Percentiles rank a stretch among this genome's conserved stretches.
These are phyloP conservation scores for Teinopalpus imperialis DNA, from an alignment of 2,888 invertebrate species.

Conservation along the genomic window DNA sequence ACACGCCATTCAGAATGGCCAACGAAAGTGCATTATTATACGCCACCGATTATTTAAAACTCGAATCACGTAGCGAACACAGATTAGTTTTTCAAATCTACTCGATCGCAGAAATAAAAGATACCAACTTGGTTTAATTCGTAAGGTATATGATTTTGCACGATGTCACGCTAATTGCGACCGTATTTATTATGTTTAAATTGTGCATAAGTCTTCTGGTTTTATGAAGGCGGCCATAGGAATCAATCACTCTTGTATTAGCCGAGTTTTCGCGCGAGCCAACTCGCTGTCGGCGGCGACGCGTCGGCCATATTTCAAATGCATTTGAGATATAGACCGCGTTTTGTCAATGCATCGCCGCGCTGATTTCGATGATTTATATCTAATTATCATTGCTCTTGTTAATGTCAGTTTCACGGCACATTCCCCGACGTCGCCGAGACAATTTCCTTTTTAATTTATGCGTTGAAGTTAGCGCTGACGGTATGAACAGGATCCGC, in stretches of 20 bases:
- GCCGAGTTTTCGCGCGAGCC: constrained; percentile 67
- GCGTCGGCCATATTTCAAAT: constrained; percentile 73
- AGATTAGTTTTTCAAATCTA: background rate
- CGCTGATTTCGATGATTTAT: constrained; percentile 76
- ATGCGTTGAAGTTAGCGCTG: constrained; percentile 30
- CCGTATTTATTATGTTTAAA: constrained; percentile 23
- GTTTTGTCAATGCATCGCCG: constrained; percentile 81
- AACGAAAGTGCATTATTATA: constrained; percentile 8
- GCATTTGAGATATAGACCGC: constrained; percentile 72
- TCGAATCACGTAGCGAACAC: background rate
- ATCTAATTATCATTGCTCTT: constrained; percentile 77
- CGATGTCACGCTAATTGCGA: constrained; percentile 19
- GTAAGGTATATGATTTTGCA: constrained; percentile 17
- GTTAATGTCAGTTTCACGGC: constrained; percentile 77
- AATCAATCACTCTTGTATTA: constrained; percentile 76
- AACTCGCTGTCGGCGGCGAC: constrained; percentile 68
- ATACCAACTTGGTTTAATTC: constrained; percentile 4
- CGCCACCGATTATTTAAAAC: constrained; percentile 5
- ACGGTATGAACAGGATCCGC: background rate
- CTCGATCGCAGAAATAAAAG: background rate
- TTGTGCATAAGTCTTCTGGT: constrained; percentile 27
- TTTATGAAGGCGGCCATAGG: constrained; percentile 43
- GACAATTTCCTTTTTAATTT: constrained; percentile 62
- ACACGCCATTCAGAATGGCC: constrained; percentile 8
- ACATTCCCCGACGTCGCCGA: constrained; percentile 64